A percentile compares a stretch with the other conserved stretches of the same genome.
Evolutionary conservation across 92 coral and sea anemone genomes (phyloP).

Genomic region (Plumapathes pennacea): DNA sequence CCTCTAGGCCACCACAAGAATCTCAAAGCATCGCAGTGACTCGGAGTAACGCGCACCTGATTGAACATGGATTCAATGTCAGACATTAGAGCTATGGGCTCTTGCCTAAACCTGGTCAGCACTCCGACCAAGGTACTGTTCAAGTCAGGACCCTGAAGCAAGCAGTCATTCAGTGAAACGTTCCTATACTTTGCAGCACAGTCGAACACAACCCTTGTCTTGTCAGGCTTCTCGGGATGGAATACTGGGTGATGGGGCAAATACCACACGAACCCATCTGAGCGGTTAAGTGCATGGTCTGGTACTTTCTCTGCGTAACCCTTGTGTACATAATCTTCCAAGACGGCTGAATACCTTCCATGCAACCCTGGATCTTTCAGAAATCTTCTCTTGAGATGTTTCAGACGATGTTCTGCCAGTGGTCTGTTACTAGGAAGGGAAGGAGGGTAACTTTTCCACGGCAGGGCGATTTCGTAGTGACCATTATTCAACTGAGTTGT

Average conservation of each 20-base stretch:
- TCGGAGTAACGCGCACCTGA: constrained; percentile 23
- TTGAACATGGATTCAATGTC: constrained; percentile 50
- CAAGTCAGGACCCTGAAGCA: constrained; percentile 64
- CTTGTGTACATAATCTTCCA: constrained; percentile 33
- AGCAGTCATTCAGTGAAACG: constrained; percentile 34
- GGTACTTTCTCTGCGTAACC: constrained; percentile 27
- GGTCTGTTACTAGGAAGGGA: constrained; percentile 26
- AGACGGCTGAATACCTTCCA: constrained; percentile 16
- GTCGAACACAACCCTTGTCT: constrained; percentile 39
- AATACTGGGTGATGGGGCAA: constrained; percentile 46
- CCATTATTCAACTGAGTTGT: constrained; percentile 33
- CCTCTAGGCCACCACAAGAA: constrained; percentile 48
- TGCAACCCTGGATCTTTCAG: constrained; percentile 10
- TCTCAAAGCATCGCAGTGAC: constrained; percentile 25
- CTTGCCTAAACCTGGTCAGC: constrained; percentile 48
- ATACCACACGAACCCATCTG: constrained; percentile 19
- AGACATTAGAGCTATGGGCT: constrained; percentile 38
- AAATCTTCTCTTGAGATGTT: constrained; percentile 13
- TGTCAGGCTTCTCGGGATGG: constrained; percentile 48
- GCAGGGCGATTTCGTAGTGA: constrained; percentile 51
- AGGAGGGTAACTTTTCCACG: constrained; percentile 40
- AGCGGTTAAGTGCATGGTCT: background rate
- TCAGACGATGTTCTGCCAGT: constrained; percentile 27
- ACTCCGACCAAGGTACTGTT: constrained; percentile 50
- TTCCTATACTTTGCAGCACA: constrained; percentile 44